A percentile compares a stretch with the other conserved stretches of the same genome.
These are phyloP conservation scores for Dione vanillae DNA, from an alignment of 2,888 invertebrate species.

Conservation along the genomic window DNA sequence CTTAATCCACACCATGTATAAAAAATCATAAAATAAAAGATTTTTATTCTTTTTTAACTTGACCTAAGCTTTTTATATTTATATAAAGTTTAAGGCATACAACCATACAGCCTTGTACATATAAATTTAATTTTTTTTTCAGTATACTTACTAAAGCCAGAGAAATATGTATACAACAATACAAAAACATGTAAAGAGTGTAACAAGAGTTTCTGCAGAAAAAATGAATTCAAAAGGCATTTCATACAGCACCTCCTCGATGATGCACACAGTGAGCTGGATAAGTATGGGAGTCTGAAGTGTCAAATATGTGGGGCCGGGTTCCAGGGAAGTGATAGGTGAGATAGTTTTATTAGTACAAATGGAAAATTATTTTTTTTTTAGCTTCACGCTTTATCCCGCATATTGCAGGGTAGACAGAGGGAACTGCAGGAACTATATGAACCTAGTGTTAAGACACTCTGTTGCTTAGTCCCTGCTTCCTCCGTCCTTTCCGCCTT, in stretches of 20 bases:
- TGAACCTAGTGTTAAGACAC: too few species aligned
- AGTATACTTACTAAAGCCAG: background rate
- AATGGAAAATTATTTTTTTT: too few species aligned
- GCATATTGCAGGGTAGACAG: background rate
- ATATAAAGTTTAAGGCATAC: too few species aligned
- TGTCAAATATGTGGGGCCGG: constrained; percentile 56
- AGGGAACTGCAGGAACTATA: too few species aligned
- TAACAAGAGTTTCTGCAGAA: constrained; percentile 50
- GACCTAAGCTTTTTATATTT: too few species aligned
- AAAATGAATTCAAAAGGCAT: constrained; percentile 63
- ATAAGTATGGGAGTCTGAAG: background rate
- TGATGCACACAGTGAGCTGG: constrained; percentile 54
- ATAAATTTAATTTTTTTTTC: background rate
- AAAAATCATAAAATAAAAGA: too few species aligned
- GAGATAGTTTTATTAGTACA: too few species aligned
- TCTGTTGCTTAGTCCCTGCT: too few species aligned
- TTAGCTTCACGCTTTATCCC: background rate
- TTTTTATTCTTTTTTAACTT: too few species aligned
- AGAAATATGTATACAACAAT: background rate
- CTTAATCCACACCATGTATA: too few species aligned
- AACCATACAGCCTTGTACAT: too few species aligned
- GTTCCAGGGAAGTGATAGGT: constrained; percentile 42
- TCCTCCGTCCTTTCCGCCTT: too few species aligned
- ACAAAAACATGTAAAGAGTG: constrained; percentile 55
- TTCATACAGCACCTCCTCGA: constrained; percentile 65